These are phyloP conservation scores for Myrmophylax atrothorax DNA, from an alignment of 2,113 vertebrate species.

Conservation along the genomic window DNA sequence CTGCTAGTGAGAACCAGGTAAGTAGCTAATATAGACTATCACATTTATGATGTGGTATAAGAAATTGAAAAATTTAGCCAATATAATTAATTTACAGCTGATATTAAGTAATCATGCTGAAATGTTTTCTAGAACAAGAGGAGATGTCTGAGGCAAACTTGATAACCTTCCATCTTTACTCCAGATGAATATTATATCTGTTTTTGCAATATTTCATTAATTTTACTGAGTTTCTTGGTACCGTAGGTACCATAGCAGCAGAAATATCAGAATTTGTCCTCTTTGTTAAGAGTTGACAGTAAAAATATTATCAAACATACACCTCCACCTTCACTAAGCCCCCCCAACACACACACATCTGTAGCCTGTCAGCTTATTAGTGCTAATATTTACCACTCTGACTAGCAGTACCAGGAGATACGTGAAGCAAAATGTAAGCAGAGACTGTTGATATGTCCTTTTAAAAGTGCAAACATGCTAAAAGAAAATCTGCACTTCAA, in stretches of 20 bases:
- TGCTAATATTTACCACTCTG: conserved; percentile 52
- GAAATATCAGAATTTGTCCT: neutral
- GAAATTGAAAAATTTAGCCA: neutral
- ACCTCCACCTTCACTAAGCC: neutral
- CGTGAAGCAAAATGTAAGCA: neutral
- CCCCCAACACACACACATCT: neutral
- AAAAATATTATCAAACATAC: neutral
- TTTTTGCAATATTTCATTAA: neutral
- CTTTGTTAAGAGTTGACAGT: neutral
- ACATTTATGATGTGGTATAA: neutral
- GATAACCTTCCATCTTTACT: neutral
- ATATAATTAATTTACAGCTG: neutral
- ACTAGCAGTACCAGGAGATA: conserved; percentile 5
- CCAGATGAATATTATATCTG: neutral
- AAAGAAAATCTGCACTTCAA: conserved; percentile 66
- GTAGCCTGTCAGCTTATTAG: neutral
- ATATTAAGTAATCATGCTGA: neutral
- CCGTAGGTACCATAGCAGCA: neutral
- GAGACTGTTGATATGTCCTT: neutral
- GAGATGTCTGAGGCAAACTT: neutral
- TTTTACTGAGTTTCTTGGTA: neutral
- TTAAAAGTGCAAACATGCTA: conserved; percentile 55
- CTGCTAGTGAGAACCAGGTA: neutral
- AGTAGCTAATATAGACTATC: neutral
- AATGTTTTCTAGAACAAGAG: neutral